phyloP scores from a whole-genome alignment of 2,888 invertebrate genomes.

The Archips xylosteana region DNA sequence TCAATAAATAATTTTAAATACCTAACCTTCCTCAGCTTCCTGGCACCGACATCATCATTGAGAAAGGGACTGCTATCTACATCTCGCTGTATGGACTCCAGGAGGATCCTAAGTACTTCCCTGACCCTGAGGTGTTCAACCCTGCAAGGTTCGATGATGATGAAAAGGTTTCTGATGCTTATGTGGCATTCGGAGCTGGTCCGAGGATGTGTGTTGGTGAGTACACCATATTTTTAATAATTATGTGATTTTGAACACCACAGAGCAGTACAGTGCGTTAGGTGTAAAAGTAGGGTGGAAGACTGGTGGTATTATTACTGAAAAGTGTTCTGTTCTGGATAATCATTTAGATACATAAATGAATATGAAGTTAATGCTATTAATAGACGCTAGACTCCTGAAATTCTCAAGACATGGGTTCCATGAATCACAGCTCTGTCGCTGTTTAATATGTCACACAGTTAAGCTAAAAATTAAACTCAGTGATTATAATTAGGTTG shows the following conservation, averaged over 20 bases:
- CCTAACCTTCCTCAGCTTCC: constrained; percentile 44
- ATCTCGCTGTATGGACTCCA: constrained; percentile 51
- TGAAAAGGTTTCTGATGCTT: constrained; percentile 31
- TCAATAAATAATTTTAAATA: not conserved
- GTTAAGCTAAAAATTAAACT: too few species aligned
- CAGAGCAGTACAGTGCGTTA: not conserved
- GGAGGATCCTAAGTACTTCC: constrained; percentile 46
- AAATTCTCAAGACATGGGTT: too few species aligned
- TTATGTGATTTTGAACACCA: not conserved
- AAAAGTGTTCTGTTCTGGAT: too few species aligned
- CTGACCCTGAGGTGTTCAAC: constrained; percentile 41
- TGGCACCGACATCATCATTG: constrained; percentile 46
- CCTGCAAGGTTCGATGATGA: constrained; percentile 45
- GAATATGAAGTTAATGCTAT: too few species aligned
- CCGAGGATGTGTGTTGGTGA: constrained; percentile 36
- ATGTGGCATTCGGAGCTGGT: constrained; percentile 25
- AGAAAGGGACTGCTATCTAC: constrained; percentile 51
- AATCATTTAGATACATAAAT: too few species aligned
- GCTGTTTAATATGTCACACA: too few species aligned
- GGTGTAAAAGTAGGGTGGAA: too few species aligned
- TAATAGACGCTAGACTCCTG: too few species aligned
- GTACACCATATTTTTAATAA: not conserved
- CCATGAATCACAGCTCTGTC: too few species aligned
- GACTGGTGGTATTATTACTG: too few species aligned
- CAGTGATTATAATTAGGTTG: too few species aligned